Conservation (phyloP, 2,797 vertebrate species). For the Siniperca obscura region DNA sequence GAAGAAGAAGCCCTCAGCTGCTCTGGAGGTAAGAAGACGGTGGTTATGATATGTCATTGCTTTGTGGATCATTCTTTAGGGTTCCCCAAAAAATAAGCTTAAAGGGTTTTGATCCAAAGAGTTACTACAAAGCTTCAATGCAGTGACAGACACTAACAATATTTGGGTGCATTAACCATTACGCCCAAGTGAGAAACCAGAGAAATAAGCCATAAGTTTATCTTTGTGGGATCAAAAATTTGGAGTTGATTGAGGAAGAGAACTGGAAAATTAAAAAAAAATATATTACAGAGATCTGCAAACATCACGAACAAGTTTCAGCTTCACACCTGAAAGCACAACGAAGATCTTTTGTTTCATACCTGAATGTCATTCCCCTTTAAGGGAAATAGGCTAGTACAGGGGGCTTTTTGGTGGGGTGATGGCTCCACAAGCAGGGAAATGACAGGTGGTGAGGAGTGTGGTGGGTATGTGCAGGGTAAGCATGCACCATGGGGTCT, state of each 20-base stretch:
- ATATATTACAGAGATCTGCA: background rate
- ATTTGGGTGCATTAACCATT: slow-evolving; percentile 1
- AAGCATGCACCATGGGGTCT: slow-evolving; percentile 76
- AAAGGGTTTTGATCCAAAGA: slow-evolving; percentile 6
- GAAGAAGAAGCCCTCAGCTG: slow-evolving; percentile 99
- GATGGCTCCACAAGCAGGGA: slow-evolving; percentile 44
- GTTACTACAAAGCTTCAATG: background rate
- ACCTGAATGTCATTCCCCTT: slow-evolving; percentile 34
- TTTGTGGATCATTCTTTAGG: slow-evolving; percentile 1
- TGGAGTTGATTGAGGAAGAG: background rate
- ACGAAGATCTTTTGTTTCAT: background rate
- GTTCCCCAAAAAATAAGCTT: background rate
- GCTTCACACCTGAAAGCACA: slow-evolving; percentile 33
- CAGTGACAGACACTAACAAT: background rate
- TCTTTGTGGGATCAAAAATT: background rate
- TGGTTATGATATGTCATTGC: background rate
- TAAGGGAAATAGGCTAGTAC: slow-evolving; percentile 28
- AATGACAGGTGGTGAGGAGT: slow-evolving; percentile 82
- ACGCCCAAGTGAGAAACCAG: background rate
- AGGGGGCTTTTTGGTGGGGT: slow-evolving; percentile 49
- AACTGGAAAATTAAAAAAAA: background rate
- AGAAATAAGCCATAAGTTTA: background rate
- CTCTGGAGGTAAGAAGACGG: slow-evolving; percentile 94
- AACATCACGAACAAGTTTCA: slow-evolving; percentile 5
- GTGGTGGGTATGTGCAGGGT: slow-evolving; percentile 57